phyloP scores from a whole-genome alignment of 2,888 invertebrate species.

The Plebejus melissa region DNA sequence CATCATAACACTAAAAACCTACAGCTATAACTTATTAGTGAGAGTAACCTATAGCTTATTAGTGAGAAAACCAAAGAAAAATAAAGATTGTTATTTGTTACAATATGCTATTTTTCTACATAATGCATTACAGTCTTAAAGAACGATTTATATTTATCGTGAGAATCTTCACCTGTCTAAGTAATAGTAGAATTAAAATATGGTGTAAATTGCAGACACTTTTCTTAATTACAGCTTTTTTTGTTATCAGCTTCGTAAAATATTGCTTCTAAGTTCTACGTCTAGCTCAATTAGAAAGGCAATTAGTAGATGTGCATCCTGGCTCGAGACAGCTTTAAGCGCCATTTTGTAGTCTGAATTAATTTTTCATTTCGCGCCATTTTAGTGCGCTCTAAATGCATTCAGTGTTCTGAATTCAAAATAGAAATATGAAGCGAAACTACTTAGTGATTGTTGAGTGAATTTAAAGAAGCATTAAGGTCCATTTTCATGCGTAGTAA shows the following conservation, averaged over 20 bases:
- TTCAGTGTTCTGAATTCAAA: background rate
- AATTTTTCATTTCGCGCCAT: constrained; percentile 1
- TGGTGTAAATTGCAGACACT: background rate
- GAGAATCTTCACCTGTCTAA: background rate
- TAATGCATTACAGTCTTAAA: background rate
- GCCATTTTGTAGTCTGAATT: constrained; percentile 21
- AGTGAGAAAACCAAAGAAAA: background rate
- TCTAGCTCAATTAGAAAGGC: constrained; percentile 11
- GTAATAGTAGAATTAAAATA: background rate
- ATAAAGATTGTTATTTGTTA: too few species aligned
- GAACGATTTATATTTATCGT: background rate
- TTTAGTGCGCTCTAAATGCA: constrained; percentile 4
- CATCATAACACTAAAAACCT: background rate
- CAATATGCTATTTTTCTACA: background rate
- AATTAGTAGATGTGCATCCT: constrained; percentile 17
- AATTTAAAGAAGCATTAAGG: background rate
- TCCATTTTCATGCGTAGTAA: background rate
- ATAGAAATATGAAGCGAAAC: constrained; percentile 1
- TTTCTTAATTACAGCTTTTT: background rate
- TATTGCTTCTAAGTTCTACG: constrained; percentile 5
- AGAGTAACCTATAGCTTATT: background rate
- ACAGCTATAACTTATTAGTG: background rate
- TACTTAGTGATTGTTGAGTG: background rate
- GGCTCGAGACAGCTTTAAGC: constrained; percentile 19
- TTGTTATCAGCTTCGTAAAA: constrained; percentile 13